Conservation (phyloP, 2,888 invertebrate species). For the Oegoconia quadripuncta region DNA sequence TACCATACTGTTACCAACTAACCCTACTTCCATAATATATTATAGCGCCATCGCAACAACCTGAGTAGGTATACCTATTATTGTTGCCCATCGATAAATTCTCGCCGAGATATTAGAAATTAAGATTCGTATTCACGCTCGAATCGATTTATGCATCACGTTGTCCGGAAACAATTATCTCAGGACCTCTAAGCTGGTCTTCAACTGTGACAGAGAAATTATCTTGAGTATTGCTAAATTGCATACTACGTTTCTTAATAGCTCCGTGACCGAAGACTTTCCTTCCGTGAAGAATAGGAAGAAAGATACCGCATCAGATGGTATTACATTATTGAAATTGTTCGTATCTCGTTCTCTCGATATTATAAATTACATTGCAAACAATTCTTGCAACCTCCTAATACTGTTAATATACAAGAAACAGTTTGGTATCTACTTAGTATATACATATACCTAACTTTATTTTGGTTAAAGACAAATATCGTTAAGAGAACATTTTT, state of each 20-base stretch:
- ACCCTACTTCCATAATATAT: conserved; percentile 47
- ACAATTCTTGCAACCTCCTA: no score
- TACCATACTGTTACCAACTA: no score
- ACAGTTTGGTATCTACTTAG: no score
- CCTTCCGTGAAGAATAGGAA: conserved; percentile 38
- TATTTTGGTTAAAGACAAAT: no score
- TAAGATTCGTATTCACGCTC: conserved; percentile 45
- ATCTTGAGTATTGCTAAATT: conserved; percentile 46
- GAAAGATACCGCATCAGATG: conserved; percentile 1
- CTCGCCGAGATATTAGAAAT: conserved; percentile 40
- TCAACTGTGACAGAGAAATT: conserved; percentile 49
- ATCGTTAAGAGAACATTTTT: no score
- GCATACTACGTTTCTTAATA: conserved; percentile 37
- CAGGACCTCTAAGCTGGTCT: conserved; percentile 26
- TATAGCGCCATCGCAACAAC: conserved; percentile 49
- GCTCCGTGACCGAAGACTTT: conserved; percentile 47
- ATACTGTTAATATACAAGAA: no score
- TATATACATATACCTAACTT: no score
- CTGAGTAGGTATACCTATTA: conserved; percentile 40
- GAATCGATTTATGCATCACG: conserved; percentile 59
- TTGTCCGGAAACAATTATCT: conserved; percentile 55
- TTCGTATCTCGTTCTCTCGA: no score
- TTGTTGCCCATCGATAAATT: conserved; percentile 51
- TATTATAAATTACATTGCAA: no score
- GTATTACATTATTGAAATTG: conserved; percentile 2